Percentiles rank a stretch among this genome's conserved stretches.
These are phyloP conservation scores for Ypsolopha sequella DNA, from an alignment of 2,888 invertebrate species.

Conservation along the genomic window DNA sequence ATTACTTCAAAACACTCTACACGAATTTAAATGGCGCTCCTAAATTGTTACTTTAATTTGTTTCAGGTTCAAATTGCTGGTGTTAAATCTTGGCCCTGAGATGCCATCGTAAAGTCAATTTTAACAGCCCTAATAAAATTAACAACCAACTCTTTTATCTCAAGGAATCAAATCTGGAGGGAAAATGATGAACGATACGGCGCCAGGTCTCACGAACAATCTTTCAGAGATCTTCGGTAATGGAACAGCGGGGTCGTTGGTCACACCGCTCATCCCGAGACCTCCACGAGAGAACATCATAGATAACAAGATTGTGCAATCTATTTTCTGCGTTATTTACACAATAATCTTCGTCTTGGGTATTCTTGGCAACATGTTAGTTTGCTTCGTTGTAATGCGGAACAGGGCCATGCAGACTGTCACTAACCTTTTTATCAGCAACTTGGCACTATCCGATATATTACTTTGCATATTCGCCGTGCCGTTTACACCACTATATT, in stretches of 20 bases:
- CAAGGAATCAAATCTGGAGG: not conserved
- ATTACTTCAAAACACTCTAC: not conserved
- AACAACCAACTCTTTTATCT: not conserved
- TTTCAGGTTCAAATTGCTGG: conserved; percentile 39
- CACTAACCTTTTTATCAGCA: conserved; percentile 97
- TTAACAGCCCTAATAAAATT: not conserved
- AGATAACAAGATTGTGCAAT: conserved; percentile 76
- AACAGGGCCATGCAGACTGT: conserved; percentile 98
- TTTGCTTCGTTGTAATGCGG: conserved; percentile 93
- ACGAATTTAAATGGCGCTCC: not conserved
- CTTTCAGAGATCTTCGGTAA: not conserved
- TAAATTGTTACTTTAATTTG: conserved; percentile 28
- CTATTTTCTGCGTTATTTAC: conserved; percentile 82
- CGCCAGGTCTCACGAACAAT: not conserved
- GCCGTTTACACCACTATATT: conserved; percentile 96
- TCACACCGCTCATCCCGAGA: not conserved
- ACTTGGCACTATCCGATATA: conserved; percentile 95
- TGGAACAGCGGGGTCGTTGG: not conserved
- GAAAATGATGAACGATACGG: not conserved
- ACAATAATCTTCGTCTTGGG: conserved; percentile 90
- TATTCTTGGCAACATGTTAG: conserved; percentile 89
- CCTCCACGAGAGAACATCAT: conserved; percentile 61
- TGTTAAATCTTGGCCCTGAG: conserved; percentile 31
- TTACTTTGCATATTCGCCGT: conserved; percentile 93
- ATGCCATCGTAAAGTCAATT: not conserved